A percentile compares a stretch with the other conserved stretches of the same genome.
These are phyloP conservation scores for Drepana falcataria DNA, from an alignment of 2,888 invertebrate genomes.

Conservation along the genomic window DNA sequence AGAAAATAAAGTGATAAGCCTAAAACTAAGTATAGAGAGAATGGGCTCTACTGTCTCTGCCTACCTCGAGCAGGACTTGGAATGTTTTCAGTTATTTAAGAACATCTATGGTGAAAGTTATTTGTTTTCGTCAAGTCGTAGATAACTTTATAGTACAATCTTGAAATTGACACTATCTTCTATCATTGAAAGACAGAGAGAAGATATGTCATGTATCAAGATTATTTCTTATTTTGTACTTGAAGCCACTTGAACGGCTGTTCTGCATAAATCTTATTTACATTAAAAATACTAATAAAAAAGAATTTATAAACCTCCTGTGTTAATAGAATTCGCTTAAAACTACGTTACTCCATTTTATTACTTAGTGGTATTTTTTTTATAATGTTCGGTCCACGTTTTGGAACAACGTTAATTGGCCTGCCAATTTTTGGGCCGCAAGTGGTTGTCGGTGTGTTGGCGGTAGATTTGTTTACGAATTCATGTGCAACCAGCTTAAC, in stretches of 20 bases:
- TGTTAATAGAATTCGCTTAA: neutral
- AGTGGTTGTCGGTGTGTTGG: slow-evolving; percentile 27
- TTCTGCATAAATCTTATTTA: neutral
- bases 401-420: slow-evolving; percentile 32
- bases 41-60: no score
- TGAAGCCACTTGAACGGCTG: neutral
- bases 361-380: slow-evolving; percentile 8
- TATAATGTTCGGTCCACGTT: slow-evolving; percentile 29
- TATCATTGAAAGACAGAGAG: neutral
- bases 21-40: no score
- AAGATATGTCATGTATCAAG: neutral
- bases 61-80: no score
- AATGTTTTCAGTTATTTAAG: no score
- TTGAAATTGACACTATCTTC: neutral
- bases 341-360: neutral
- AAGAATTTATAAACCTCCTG: no score
- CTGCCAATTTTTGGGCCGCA: slow-evolving; percentile 39
- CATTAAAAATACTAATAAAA: no score
- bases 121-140: no score
- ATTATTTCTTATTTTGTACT: neutral
- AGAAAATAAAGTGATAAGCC: no score
- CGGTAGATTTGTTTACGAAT: slow-evolving; percentile 22
- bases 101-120: no score
- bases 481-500: slow-evolving; percentile 8
- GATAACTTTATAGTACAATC: neutral